Conservation (phyloP, 2,797 vertebrate genomes). For the Melanotaenia pygmaea region DNA sequence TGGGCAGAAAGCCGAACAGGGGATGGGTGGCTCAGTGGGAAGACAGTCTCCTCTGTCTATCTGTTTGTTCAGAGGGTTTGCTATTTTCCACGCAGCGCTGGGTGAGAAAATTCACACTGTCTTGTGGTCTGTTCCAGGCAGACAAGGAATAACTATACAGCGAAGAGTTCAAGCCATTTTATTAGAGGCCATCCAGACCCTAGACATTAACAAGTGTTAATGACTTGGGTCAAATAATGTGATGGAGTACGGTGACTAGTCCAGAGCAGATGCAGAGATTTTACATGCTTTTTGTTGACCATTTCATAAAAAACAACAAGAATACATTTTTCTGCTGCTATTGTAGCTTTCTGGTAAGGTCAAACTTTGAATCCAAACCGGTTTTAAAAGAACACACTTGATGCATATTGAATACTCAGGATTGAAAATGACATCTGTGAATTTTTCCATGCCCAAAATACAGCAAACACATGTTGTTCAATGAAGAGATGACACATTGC, state of each 20-base stretch:
- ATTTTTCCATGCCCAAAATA: neutral
- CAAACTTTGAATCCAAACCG: neutral
- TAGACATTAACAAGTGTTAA: constrained; percentile 4
- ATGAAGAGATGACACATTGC: constrained; percentile 17
- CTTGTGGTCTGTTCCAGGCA: constrained; percentile 41
- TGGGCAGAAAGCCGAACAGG: constrained; percentile 52
- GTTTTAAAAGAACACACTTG: neutral
- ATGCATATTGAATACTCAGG: neutral
- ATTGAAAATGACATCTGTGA: neutral
- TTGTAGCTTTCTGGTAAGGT: neutral
- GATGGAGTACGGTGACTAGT: neutral
- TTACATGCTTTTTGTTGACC: neutral
- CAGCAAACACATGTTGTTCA: constrained; percentile 25
- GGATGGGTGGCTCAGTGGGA: constrained; percentile 58
- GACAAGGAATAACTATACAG: constrained; percentile 10
- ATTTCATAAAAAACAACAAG: too few species aligned
- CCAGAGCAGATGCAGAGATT: neutral
- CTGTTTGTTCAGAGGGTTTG: constrained; percentile 86
- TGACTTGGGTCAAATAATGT: neutral
- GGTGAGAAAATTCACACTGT: constrained; percentile 74
- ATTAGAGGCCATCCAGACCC: neutral
- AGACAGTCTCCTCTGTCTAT: constrained; percentile 49
- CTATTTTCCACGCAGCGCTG: constrained; percentile 47
- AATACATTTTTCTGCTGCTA: neutral
- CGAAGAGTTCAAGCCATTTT: constrained; percentile 15